Evolutionary conservation across 2,113 vertebrate genomes (phyloP).

Genomic region (Edolisoma coerulescens): DNA sequence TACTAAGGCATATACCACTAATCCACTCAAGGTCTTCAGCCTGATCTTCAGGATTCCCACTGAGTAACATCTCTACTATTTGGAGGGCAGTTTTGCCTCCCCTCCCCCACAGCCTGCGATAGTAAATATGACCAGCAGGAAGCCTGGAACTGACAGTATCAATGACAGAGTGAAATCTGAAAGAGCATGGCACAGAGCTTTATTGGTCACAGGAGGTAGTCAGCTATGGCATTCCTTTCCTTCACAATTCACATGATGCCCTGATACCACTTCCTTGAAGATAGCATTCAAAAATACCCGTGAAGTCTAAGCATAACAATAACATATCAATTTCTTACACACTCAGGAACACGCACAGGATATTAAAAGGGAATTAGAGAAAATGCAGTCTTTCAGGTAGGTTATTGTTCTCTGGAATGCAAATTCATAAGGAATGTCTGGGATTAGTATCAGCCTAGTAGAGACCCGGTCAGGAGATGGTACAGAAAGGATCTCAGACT

Average conservation of each 20-base stretch:
- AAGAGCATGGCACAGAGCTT: background rate
- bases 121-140: slow-evolving; percentile 1
- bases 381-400: slow-evolving; percentile 11
- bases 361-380: slow-evolving; percentile 46
- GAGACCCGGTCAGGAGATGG: background rate
- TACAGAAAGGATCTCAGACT: background rate
- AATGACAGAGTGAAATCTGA: background rate
- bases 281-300: background rate
- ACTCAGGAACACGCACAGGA: slow-evolving; percentile 3
- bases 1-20: background rate
- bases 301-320: slow-evolving; percentile 3
- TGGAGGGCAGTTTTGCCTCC: background rate
- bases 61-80: background rate
- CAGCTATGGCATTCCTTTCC: background rate
- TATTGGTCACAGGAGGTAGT: background rate
- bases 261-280: slow-evolving; percentile 12
- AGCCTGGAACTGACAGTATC: background rate
- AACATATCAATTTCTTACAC: slow-evolving; percentile 18
- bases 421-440: slow-evolving; percentile 3
- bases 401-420: slow-evolving; percentile 37
- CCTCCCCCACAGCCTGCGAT: background rate
- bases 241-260: background rate
- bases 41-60: background rate
- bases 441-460: background rate
- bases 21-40: background rate